Conservation (phyloP, 1,140 invertebrate genomes). For the Teleopsis dalmanni region DNA sequence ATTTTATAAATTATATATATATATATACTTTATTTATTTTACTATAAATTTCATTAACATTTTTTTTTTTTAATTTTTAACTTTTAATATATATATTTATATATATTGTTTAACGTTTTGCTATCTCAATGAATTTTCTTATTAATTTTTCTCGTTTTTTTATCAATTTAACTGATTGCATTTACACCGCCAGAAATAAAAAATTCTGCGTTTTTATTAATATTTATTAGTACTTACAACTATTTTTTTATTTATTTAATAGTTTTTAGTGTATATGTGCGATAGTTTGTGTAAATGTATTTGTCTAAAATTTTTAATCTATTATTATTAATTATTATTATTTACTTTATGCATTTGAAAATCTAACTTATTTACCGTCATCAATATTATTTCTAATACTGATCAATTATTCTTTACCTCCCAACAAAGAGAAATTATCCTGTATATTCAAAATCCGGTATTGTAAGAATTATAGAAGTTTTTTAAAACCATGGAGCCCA, state of each 20-base stretch:
- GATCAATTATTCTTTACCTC: constrained; percentile 1
- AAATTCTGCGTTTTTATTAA: constrained; percentile 7
- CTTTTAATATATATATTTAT: neutral
- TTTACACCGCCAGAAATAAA: constrained; percentile 35
- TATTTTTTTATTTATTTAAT: constrained; percentile 12
- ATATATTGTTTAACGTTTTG: too few species aligned
- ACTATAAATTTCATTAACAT: neutral
- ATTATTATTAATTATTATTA: constrained; percentile 8
- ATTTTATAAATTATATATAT: neutral
- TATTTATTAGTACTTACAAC: constrained; percentile 1
- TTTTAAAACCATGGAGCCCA: too few species aligned
- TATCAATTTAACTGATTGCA: constrained; percentile 42
- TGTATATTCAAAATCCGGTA: too few species aligned
- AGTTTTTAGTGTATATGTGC: constrained; percentile 23
- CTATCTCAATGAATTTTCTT: constrained; percentile 9
- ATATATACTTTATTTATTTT: too few species aligned
- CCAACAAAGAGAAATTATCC: too few species aligned
- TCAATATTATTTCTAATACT: neutral
- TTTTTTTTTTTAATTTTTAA: neutral
- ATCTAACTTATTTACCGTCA: too few species aligned
- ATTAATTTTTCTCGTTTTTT: constrained; percentile 19
- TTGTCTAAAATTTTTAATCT: constrained; percentile 6
- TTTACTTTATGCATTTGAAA: constrained; percentile 5
- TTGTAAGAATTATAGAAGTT: too few species aligned
- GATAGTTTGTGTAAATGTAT: neutral